These are phyloP conservation scores for Abrostola triplasia DNA, from an alignment of 2,888 invertebrate genomes.

Conservation along the genomic window DNA sequence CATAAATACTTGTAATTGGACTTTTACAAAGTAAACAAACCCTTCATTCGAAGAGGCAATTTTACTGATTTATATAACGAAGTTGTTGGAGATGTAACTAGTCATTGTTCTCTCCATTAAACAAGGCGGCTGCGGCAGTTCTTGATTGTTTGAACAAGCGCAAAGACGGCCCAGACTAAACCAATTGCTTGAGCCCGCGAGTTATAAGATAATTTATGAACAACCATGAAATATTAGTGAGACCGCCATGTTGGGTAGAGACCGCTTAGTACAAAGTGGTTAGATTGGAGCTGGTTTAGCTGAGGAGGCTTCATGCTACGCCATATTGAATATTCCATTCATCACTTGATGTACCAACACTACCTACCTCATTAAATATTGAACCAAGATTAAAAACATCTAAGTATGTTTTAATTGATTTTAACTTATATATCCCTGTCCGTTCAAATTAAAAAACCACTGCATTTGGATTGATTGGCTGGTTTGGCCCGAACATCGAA, in stretches of 20 bases:
- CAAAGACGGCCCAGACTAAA: slow-evolving; percentile 43
- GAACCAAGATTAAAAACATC: too few relatives aligned
- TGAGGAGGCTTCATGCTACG: slow-evolving; percentile 8
- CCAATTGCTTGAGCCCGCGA: slow-evolving; percentile 53
- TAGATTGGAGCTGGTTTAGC: slow-evolving; percentile 9
- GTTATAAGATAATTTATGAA: slow-evolving; percentile 60
- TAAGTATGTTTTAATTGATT: too few relatives aligned
- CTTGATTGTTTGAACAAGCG: slow-evolving; percentile 55
- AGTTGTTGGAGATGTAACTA: slow-evolving; percentile 53
- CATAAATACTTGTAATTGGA: slow-evolving; percentile 39
- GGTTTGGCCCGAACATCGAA: too few relatives aligned
- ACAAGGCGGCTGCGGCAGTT: slow-evolving; percentile 36
- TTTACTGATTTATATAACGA: slow-evolving; percentile 56
- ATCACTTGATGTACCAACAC: background rate
- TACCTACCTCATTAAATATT: background rate
- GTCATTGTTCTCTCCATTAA: slow-evolving; percentile 57
- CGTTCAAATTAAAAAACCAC: too few relatives aligned
- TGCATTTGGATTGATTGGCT: too few relatives aligned
- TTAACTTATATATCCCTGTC: too few relatives aligned
- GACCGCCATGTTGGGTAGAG: slow-evolving; percentile 23
- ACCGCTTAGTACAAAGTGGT: slow-evolving; percentile 27
- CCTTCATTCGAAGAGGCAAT: slow-evolving; percentile 36
- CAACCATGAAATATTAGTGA: slow-evolving; percentile 53
- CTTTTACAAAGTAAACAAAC: slow-evolving; percentile 43
- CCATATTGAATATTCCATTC: background rate